Evolutionary conservation across 2,888 invertebrate genomes (phyloP), one percentile per base, ranked within the genome.

Genomic region (Choristoneura rosaceana): DNA sequence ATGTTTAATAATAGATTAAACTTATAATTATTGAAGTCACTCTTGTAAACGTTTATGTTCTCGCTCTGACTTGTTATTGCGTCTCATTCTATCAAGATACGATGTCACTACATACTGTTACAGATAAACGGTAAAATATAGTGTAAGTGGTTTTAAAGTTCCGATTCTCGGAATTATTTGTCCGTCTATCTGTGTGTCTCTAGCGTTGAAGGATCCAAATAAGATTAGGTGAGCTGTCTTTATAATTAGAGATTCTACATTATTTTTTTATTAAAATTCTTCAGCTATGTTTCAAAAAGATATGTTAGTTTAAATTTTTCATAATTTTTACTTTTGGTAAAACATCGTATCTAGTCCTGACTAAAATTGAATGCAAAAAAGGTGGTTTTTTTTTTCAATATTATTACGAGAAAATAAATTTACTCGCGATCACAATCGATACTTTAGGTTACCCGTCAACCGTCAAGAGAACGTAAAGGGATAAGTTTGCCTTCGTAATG

Each of bases 121-220:
- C 15, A 3, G 25, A 25, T 55, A 25, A 10, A 55, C 17, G 25
- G 25, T 55, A 25, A 55, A 25, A 25, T 55, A 25, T 12, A 55
- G 25, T 55, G 17, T 55, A 55, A 55, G 55, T 55, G 25, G 55
- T 55, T 55, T 25, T 55, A 55, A 55, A 15, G 5, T 0, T 14
- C 47, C 47, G 47, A 55, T 4, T 5, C 12, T 25, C 25, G 55
- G 17, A 55, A 55, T 25, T 25, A 17, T 55, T 2, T 55, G 25
- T 55, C 55, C 55, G 55, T 55, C 55, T 55, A 55, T 52, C 52
- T 52, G 52, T 52, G 52, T 25, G 25, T 55, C 4, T 55, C 52
- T 52, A 3, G 25, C 17, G n/a, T 52, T 17, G 17, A 9, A 52
- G 10, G 14, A 47, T n/a, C 47, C 47, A 14, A 47, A 47, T 4